These are phyloP conservation scores for Callorhinus ursinus DNA, from an alignment of 2,113 vertebrate species.

Conservation along the genomic window DNA sequence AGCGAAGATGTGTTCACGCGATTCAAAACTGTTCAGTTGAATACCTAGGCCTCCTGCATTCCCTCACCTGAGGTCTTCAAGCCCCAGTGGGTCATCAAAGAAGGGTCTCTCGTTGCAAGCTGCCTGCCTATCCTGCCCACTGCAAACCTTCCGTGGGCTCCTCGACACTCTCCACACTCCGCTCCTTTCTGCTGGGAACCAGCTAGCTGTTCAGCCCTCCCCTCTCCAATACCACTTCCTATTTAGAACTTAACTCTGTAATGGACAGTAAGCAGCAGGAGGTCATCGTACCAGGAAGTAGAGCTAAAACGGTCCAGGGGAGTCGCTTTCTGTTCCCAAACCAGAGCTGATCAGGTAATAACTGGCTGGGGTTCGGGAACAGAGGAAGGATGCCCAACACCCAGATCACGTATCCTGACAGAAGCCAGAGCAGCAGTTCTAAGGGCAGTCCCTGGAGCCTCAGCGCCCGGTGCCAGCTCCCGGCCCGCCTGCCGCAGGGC, in stretches of 20 bases:
- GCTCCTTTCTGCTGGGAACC: neutral
- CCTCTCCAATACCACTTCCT: neutral
- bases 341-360: neutral
- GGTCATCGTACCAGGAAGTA: no score
- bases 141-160: no score
- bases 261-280: no score
- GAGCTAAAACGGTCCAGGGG: neutral
- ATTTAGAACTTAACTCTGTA: neutral
- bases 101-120: neutral
- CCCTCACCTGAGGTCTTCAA: neutral
- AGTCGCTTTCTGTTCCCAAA: neutral
- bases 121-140: neutral
- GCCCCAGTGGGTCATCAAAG: neutral
- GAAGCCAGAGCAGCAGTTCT: neutral
- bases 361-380: neutral
- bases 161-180: rapidly evolving
- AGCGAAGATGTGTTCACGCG: neutral
- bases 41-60: neutral
- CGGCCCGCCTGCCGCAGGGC: rapidly evolving
- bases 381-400: neutral
- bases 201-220: neutral
- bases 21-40: neutral
- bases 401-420: neutral
- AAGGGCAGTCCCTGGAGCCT: rapidly evolving
- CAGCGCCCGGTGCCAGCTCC: rapidly evolving